Percentiles rank a stretch among this genome's conserved stretches.
phyloP scores from a whole-genome alignment of 2,888 invertebrate species.

The Odontomyia ornata region DNA sequence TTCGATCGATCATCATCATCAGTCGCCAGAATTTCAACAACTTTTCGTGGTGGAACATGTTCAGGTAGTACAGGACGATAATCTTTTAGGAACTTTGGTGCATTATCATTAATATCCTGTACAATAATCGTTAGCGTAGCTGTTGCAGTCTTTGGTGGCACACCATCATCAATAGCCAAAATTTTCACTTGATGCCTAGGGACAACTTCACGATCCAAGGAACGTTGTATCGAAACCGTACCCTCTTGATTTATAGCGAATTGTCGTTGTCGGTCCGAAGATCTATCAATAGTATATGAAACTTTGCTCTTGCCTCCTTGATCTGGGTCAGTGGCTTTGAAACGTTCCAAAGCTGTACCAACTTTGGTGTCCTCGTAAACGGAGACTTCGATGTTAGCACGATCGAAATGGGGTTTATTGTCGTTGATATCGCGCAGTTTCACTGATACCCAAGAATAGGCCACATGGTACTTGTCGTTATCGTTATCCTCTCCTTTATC shows the following conservation, averaged over 20 bases:
- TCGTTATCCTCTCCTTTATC: slow-evolving; percentile 95
- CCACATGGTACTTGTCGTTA: slow-evolving; percentile 96
- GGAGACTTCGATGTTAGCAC: slow-evolving; percentile 90
- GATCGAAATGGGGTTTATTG: slow-evolving; percentile 94
- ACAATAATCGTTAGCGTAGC: slow-evolving; percentile 94
- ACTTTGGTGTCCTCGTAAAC: slow-evolving; percentile 92
- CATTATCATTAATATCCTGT: slow-evolving; percentile 94
- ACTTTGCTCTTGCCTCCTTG: slow-evolving; percentile 93
- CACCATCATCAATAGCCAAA: slow-evolving; percentile 92
- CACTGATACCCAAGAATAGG: slow-evolving; percentile 94
- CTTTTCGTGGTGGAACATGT: slow-evolving; percentile 89
- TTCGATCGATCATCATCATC: slow-evolving; percentile 94
- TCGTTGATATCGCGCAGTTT: slow-evolving; percentile 95
- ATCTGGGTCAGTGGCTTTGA: slow-evolving; percentile 95
- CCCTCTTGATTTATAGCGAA: slow-evolving; percentile 95
- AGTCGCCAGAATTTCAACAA: slow-evolving; percentile 91
- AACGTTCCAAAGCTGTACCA: slow-evolving; percentile 90
- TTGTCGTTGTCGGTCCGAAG: slow-evolving; percentile 91
- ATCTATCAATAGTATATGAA: slow-evolving; percentile 89
- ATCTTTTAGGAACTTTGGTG: slow-evolving; percentile 91
- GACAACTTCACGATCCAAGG: slow-evolving; percentile 92
- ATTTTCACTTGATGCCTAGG: slow-evolving; percentile 96
- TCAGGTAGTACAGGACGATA: slow-evolving; percentile 93
- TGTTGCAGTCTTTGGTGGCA: slow-evolving; percentile 92
- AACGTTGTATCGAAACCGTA: slow-evolving; percentile 91